Evolutionary conservation across 1,140 invertebrate species (phyloP).

Genomic region (Sesamia nonagrioides): DNA sequence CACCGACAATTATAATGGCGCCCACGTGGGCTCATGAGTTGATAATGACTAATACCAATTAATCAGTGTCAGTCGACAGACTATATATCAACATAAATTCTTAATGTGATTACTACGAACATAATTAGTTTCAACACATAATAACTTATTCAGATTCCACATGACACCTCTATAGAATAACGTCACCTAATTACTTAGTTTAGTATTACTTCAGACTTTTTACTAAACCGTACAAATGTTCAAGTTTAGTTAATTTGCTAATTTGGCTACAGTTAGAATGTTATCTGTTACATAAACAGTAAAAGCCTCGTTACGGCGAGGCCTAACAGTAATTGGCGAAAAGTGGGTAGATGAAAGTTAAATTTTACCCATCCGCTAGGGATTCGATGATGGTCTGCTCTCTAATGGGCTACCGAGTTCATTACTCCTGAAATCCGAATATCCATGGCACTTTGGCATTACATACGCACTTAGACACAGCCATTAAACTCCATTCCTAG

Average conservation of each 20-base stretch:
- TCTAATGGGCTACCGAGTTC: slow-evolving; percentile 26
- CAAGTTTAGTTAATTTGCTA: neutral
- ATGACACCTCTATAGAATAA: slow-evolving; percentile 2
- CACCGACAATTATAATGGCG: slow-evolving; percentile 25
- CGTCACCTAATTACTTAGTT: neutral
- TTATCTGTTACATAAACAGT: slow-evolving; percentile 34
- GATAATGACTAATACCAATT: slow-evolving; percentile 37
- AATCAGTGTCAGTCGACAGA: slow-evolving; percentile 31
- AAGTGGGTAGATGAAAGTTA: slow-evolving; percentile 40
- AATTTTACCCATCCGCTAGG: slow-evolving; percentile 8
- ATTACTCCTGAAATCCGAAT: slow-evolving; percentile 20
- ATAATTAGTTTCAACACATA: slow-evolving; percentile 40
- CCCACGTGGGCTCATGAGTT: slow-evolving; percentile 41
- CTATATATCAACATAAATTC: slow-evolving; percentile 34
- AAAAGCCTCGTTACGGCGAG: slow-evolving; percentile 27
- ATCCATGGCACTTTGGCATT: slow-evolving; percentile 38
- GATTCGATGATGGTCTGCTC: slow-evolving; percentile 17
- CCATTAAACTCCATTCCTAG: slow-evolving; percentile 28
- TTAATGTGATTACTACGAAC: slow-evolving; percentile 30
- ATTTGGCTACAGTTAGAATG: slow-evolving; percentile 3
- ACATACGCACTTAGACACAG: slow-evolving; percentile 37
- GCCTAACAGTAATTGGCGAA: slow-evolving; percentile 35
- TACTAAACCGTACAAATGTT: neutral
- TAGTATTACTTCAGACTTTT: slow-evolving; percentile 1
- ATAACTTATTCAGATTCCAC: slow-evolving; percentile 21